Base-by-base conservation (phyloP, 2,888 invertebrate genomes). In the Platycheirus rosarum region DNA sequence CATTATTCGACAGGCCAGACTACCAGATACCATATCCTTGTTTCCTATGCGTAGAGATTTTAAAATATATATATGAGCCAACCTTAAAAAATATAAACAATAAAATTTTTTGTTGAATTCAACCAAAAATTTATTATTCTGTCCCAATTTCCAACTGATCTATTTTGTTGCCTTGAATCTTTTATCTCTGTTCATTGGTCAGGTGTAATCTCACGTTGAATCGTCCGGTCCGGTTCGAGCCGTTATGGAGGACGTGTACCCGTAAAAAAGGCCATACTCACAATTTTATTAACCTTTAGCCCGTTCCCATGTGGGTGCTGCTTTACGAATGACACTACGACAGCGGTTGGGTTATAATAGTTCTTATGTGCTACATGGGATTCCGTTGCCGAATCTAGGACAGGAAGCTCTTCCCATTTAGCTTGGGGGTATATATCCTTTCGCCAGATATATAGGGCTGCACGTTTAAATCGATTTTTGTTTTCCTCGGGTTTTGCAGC, bases 381-480 rank as follows among this genome's bases (percentile, higher is more conserved):
- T 32, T 57, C 8, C n/a, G 44, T 42, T 60, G 29, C 18, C n/a
- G 18, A 60, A 16, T 29, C n/a, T 13, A 40, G 13, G 3, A 40
- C 3, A 40, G 37, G 37, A 40, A 29, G 57, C 35, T 29, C 7
- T 32, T 32, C 8, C 29, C 8, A 2, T 8, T 8, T 23, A 65
- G 29, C 20, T 26, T 5, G 14, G 11, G n/a, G 14, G 7, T 18
- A 49, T 42, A 40, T 32, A 46, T 35, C 69, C 32, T 40, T 37
- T 63, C 57, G 13, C 32, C 2, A 35, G 23, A 48, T 6, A 6
- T 6, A 6, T 23, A 8, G 51, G 35, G 16, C 51, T 65, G 35
- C 40, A 51, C 46, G 65, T 75, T 53, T 35, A 26, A 70, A 75
- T 80, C 70, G 75, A 75, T 75, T 71, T 71, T 75, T 78, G 32